A percentile compares a stretch with the other conserved stretches of the same genome.
These are phyloP conservation scores for Coryphaenoides rupestris DNA, from an alignment of 2,113 vertebrate species.

Conservation along the genomic window DNA sequence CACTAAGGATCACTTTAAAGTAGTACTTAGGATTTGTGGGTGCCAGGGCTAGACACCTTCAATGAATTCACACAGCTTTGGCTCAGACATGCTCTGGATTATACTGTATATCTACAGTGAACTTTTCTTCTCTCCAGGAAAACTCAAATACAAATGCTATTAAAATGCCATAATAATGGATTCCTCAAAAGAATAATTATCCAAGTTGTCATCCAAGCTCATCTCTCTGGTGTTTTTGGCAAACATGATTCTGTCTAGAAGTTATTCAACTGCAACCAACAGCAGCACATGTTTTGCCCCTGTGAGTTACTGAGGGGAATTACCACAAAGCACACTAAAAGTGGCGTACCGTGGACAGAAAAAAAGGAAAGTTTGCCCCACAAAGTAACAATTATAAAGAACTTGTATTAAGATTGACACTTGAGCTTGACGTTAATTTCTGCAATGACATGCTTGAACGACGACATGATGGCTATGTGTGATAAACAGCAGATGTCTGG, in stretches of 20 bases:
- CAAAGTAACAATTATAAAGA: conserved; percentile 35
- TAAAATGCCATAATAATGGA: too few species aligned
- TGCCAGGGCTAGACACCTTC: too few species aligned
- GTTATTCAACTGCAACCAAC: conserved; percentile 17
- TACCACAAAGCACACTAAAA: too few species aligned
- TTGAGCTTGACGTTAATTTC: conserved; percentile 54
- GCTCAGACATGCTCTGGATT: too few species aligned
- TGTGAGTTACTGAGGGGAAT: conserved; percentile 27
- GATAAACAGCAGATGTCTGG: conserved; percentile 70
- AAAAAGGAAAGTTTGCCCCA: conserved; percentile 31
- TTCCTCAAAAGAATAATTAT: too few species aligned
- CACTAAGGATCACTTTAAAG: conserved; percentile 22
- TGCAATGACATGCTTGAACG: conserved; percentile 67
- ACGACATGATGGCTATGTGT: conserved; percentile 61
- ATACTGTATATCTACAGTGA: too few species aligned
- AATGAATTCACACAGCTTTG: too few species aligned
- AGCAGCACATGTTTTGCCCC: conserved; percentile 28
- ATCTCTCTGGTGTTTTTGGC: too few species aligned
- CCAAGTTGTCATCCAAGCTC: too few species aligned
- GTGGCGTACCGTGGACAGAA: conserved; percentile 30
- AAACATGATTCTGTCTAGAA: neutral
- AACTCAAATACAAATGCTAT: too few species aligned
- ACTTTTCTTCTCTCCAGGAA: too few species aligned
- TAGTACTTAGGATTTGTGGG: conserved; percentile 16
- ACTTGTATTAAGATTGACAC: conserved; percentile 60